Evolutionary conservation across 2,888 invertebrate genomes (phyloP).

Genomic region (Watsonalla cultraria): DNA sequence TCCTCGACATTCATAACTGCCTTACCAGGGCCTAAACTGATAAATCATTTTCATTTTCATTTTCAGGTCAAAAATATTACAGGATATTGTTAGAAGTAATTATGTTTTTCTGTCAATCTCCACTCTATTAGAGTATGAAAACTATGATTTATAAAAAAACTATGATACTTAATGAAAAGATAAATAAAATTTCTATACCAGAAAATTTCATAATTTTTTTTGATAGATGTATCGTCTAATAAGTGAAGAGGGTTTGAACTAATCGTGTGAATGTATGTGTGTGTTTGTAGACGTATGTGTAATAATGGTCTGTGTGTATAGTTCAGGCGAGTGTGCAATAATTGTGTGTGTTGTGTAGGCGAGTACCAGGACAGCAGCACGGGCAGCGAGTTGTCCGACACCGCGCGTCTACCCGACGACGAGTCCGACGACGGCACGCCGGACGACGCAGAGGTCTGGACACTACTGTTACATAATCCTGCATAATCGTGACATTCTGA

Average conservation of each 20-base stretch:
- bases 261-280: not conserved
- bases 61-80: no score
- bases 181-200: no score
- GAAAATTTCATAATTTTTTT: no score
- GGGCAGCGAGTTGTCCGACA: constrained; percentile 71
- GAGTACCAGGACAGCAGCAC: constrained; percentile 76
- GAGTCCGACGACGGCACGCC: constrained; percentile 67
- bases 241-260: no score
- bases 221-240: not conserved
- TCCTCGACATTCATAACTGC: no score
- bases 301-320: not conserved
- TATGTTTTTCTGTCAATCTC: no score
- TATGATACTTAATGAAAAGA: no score
- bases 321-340: not conserved
- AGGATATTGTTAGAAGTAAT: no score
- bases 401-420: constrained; percentile 54
- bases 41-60: no score
- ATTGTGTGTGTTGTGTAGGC: constrained; percentile 29
- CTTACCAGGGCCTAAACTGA: no score
- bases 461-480: not conserved
- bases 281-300: constrained; percentile 49
- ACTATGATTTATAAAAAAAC: no score
- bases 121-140: no score
- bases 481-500: not conserved
- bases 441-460: constrained; percentile 31